phyloP scores from a whole-genome alignment of 2,797 vertebrate species.

The Onychomys arenicola region DNA sequence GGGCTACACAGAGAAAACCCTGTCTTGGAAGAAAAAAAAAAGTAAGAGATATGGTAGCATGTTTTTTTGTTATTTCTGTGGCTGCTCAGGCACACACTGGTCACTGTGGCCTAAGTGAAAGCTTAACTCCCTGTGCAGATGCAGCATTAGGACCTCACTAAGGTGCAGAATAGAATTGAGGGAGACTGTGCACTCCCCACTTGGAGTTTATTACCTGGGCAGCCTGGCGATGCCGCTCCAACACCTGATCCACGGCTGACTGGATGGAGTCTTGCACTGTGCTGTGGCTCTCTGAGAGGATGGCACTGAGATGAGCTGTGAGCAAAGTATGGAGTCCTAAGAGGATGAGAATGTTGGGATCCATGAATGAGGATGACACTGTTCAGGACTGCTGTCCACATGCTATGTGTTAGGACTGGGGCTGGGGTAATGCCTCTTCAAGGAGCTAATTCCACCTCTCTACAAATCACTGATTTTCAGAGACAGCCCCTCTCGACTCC shows the following conservation, averaged over 20 bases:
- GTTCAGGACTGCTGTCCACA: not conserved
- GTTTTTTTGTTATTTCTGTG: not conserved
- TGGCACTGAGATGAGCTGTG: conserved; percentile 69
- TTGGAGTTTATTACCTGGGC: conserved; percentile 69
- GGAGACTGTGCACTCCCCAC: not conserved
- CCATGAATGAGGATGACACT: not conserved
- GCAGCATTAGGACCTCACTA: not conserved
- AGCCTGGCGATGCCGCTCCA: conserved; percentile 62
- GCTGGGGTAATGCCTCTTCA: not conserved
- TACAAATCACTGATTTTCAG: conserved; percentile 38
- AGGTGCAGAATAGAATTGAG: not conserved
- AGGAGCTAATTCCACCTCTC: not conserved
- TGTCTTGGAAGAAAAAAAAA: not conserved
- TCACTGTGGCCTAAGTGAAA: not conserved
- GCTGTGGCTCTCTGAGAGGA: conserved; percentile 75
- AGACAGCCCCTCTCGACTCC: conserved; percentile 2
- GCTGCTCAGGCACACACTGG: not conserved
- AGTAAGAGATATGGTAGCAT: not conserved
- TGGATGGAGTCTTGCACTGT: conserved; percentile 69
- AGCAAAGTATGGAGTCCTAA: conserved; percentile 75
- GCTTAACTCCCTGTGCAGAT: not conserved
- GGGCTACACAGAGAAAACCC: not conserved
- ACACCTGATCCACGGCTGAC: conserved; percentile 45
- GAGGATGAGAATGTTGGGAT: not conserved
- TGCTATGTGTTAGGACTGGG: not conserved